Base-by-base conservation (phyloP, 2,888 invertebrate genomes). In the Pelosia muscerda region DNA sequence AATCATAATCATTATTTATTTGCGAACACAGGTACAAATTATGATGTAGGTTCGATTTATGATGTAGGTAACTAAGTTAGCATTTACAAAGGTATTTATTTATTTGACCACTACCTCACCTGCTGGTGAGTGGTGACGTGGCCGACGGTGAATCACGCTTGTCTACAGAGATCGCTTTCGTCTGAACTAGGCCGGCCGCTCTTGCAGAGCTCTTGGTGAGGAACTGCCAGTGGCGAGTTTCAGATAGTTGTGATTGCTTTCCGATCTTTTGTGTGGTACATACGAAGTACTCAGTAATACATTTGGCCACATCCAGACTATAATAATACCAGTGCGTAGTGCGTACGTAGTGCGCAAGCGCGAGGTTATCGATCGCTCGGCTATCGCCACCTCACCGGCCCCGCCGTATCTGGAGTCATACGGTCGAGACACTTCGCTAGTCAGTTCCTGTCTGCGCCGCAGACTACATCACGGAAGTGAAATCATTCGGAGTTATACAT, bases 341-440 rank as follows among this genome's bases (percentile, higher is more conserved):
- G 53, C 42, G 42, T 11, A 57, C 28, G 53, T 26, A 13, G 42
- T 38, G 85, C 89, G 90, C 90, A 83, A 71, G 84, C 85, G 89
- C 84, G 79, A 13, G 4, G 3, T 0, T 81, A 90, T 89, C 87
- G 90, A 89, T 60, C 84, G 76, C 64, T 65, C 65, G 63, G 57
- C 56, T 10, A 53, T 25, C 23, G 59, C 25, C 38, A 42, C 54
- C 49, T 55, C 28, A 74, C 13, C 71, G 66, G 61, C 64, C 68
- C 57, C 65, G n/a, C 15, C 23, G 42, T 19, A 34, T 25, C 56
- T 31, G 63, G 55, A 28, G 42, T 15, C 26, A 11, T 10, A 25
- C 58, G 2, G 25, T n/a, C 38, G 22, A 38, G 55, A 38, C 63
- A 66, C 63, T 68, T 38, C 65, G 49, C 5, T 68, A 69, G 71